Evolutionary conservation across 2,113 vertebrate genomes (phyloP).

Genomic region (Aythya baeri): DNA sequence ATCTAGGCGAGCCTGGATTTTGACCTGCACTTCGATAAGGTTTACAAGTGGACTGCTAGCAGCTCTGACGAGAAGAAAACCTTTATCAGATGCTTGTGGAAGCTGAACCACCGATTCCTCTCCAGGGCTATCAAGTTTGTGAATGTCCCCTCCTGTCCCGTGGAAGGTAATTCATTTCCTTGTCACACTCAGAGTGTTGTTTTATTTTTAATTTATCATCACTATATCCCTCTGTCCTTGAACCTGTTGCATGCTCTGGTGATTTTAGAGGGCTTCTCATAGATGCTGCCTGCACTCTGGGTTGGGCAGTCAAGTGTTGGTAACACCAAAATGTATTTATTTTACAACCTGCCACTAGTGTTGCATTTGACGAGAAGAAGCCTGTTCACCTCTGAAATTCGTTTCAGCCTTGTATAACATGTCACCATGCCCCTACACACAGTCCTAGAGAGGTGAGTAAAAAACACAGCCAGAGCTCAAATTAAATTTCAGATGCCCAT

Average conservation of each 20-base stretch:
- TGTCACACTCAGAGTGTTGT: accelerated
- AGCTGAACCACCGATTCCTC: constrained; percentile 39
- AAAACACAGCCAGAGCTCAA: not conserved
- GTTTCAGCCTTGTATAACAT: not conserved
- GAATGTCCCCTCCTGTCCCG: not conserved
- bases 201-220: not conserved
- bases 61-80: constrained; percentile 20
- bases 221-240: not conserved
- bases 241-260: not conserved
- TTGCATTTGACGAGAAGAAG: not conserved
- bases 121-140: not conserved
- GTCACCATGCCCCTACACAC: not conserved
- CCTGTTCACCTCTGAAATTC: not conserved
- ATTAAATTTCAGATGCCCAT: accelerated
- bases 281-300: not conserved
- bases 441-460: accelerated
- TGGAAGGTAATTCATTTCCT: constrained; percentile 23
- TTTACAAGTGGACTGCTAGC: constrained; percentile 28
- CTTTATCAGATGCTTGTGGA: constrained; percentile 51
- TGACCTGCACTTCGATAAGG: constrained; percentile 52
- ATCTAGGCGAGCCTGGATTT: constrained; percentile 39
- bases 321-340: not conserved
- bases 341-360: accelerated
- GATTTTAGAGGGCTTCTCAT: not conserved
- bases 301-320: not conserved